phyloP scores from a whole-genome alignment of 2,888 invertebrate genomes.

The Rhyacophila evoluta region DNA sequence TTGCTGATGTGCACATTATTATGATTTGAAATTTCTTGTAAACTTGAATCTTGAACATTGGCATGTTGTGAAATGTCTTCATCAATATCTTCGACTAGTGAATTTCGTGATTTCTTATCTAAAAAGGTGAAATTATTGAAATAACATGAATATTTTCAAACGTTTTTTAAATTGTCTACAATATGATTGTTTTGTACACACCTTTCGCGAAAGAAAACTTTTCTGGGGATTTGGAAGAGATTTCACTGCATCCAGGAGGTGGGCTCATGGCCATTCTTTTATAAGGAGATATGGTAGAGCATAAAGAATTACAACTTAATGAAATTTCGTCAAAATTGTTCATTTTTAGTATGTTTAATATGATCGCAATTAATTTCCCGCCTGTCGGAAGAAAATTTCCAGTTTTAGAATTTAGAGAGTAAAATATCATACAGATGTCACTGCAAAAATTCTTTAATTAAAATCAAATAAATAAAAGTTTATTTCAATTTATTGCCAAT shows the following conservation, averaged over 20 bases:
- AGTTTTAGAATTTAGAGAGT: neutral
- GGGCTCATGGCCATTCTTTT: constrained; percentile 30
- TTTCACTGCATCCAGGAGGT: neutral
- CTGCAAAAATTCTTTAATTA: neutral
- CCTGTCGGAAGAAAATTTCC: neutral
- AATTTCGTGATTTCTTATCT: neutral
- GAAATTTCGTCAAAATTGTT: neutral
- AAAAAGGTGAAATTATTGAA: neutral
- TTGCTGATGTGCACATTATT: constrained; percentile 36
- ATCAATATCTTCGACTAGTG: neutral
- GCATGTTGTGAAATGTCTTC: neutral
- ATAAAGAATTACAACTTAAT: neutral
- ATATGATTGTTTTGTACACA: neutral
- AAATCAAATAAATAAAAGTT: too few relatives aligned
- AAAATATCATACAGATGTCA: neutral
- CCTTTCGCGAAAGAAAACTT: neutral
- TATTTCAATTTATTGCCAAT: too few relatives aligned
- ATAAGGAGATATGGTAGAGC: neutral
- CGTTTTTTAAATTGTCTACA: neutral
- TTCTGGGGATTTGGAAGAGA: neutral
- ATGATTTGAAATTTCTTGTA: constrained; percentile 41
- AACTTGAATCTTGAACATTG: constrained; percentile 40
- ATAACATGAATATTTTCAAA: neutral
- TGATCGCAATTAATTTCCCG: neutral
- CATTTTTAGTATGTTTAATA: neutral